Base-by-base conservation (phyloP, 2,888 invertebrate species). In the Drosophila mulleri region DNA sequence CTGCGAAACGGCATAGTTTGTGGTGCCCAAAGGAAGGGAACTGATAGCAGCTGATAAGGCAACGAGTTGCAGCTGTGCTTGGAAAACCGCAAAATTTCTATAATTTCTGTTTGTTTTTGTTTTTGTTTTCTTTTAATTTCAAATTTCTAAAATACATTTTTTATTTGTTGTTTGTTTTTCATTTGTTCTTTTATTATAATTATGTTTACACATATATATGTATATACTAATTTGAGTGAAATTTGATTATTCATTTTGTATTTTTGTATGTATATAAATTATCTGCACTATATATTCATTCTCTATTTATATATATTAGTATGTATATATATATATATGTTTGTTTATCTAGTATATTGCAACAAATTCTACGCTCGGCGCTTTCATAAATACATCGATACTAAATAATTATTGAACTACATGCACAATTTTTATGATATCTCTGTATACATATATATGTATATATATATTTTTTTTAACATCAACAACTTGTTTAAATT, bases 131-230 rank as follows among this genome's bases (percentile, higher is more conserved):
- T 58, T 58, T 58, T 41, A 44, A 47, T 73, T 70, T 71, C 72
- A 89, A 82, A 68, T 75, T 80, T 89, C 83, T 89, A 85, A 88
- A 89, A 83, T 85, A 88, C 88, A 85, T 72, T 89, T 62, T 73
- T 86, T 75, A 81, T 78, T 67, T 68, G 18, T 47, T 50, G 14
- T n/a, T n/a, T 26, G 18, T n/a, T 32, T 32, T 32, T 48, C n/a
- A 8, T 48, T n/a, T 48, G 5, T 29, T n/a, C 11, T 23, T 23
- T 56, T 57, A 56, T 66, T 74, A 70, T 50, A 70, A 70, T 80
- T 60, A 57, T 68, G 80, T 74, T 75, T 68, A 76, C 59, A 75
- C 74, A 59, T 44, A 26, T 56, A 56, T 70, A 41, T 52, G 26
- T 54, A 54, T 58, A 56, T 72, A 64, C 80, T 87, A 76, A 39